Evolutionary conservation across 2,113 vertebrate species (phyloP), one percentile per base, ranked within the genome.

Genomic region (Cromileptes altivelis): DNA sequence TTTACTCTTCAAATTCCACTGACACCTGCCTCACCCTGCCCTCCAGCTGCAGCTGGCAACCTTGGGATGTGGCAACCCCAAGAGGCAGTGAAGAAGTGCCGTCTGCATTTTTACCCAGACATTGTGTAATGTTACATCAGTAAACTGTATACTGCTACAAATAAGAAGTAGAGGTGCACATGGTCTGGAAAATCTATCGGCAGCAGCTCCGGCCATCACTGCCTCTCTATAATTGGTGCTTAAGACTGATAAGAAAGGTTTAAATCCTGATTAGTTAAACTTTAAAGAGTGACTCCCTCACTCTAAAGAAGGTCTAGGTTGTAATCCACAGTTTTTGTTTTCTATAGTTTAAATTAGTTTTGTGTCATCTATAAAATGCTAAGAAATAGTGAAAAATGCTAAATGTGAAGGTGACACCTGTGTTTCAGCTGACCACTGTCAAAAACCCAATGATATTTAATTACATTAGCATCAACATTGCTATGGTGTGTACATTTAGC

Each of bases 141-240:
- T 63, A 25, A 61, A 65, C 15, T 25, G 25, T 47, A 17, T 21
- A 49, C 69, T 10, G n/a, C 45, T 4, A n/a, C 40, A 57, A 78
- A 55, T n/a, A 50, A 40, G 6, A 71, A 19, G 50, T 6, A 49
- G 23, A 67, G n/a, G 72, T 64, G 56, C 69, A 73, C 49, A 27
- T 21, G 45, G 56, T 47, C 70, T 30, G 27, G 62, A n/a, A 62
- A 80, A 64, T 53, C 47, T 55, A 14, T 21, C 65, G 42, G 65
- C 52, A 85, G 79, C 25, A 56, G 81, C 61, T 77, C 8, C 65
- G 52, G 33, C 70, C 70, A 68, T 75, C 60, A 72, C 33, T 55
- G 78, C 47, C 15, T 49, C 75, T 69, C 75, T 55, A 21, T 76
- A 82, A 89, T 74, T 80, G 64, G 30, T 11, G 58, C 63, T 85